Evolutionary conservation across 2,888 invertebrate genomes (phyloP), one percentile per base, ranked within the genome.

Genomic region (Pyrocoelia pectoralis): DNA sequence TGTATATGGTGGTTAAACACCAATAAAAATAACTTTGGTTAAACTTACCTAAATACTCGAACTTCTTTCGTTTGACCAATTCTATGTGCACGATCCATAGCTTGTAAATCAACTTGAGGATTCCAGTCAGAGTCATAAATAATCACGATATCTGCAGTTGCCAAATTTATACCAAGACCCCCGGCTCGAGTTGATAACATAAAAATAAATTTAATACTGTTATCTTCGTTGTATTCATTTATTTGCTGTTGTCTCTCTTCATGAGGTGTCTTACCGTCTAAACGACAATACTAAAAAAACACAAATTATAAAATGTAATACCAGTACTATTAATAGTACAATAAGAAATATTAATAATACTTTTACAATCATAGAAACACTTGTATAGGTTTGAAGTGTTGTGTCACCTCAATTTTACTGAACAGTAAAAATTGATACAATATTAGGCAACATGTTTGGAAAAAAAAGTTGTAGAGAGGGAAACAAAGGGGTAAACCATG

Each of bases 91-190:
- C 98, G 88, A 83, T 99, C 98, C 95, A 96, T 96, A 59, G 96
- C 95, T 80, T 97, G 97, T 63, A 97, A 83, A 81, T 97, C 97
- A 90, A 97, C 97, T 80, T 99, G 98, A 0, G 98, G 99, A 86
- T 99, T 99, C 98, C 98, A 99, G 83, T 99, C 99, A 0, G 97
- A 98, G 80, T 99, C 98, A 76, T 93, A 98, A 51, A 99, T 90
- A 69, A 99, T 92, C 61, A 99, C 98, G 12, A 97, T 94, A 81
- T 99, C 98, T 0, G 99, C 99, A 0, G 98, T 95, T 0, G 97
- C 97, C 76, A 98, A 86, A 83, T 98, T 98, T 75, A 98, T 98
- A 74, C 98, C 98, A 67, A 99, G 85, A 73, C 99, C 99, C 57
- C 99, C 99, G 33, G 99, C 99, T 71, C 99, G 87, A 0, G 99